phyloP scores from a whole-genome alignment of 1,140 invertebrate species.

The Cyclina sinensis region DNA sequence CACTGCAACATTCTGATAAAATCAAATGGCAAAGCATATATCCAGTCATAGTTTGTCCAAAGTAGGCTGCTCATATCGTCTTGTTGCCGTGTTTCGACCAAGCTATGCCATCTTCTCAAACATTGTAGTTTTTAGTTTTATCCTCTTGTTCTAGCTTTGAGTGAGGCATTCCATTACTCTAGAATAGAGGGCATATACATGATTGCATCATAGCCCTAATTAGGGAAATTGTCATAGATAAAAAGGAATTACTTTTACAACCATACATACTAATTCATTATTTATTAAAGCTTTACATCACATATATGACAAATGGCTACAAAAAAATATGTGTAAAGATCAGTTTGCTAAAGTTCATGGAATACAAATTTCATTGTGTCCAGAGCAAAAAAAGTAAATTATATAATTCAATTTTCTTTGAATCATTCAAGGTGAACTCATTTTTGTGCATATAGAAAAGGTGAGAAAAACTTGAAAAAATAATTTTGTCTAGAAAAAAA shows the following conservation, averaged over 20 bases:
- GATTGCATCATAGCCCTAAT: background rate
- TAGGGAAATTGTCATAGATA: background rate
- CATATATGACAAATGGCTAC: too few relatives aligned
- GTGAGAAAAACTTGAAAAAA: too few relatives aligned
- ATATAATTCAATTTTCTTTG: too few relatives aligned
- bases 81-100: constrained; percentile 58
- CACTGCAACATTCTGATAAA: background rate
- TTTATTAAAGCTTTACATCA: too few relatives aligned
- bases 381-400: too few relatives aligned
- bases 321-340: too few relatives aligned
- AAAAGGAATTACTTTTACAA: background rate
- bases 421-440: too few relatives aligned
- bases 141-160: constrained; percentile 53
- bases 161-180: constrained; percentile 66
- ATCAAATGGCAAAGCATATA: background rate
- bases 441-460: too few relatives aligned
- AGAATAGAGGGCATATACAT: background rate
- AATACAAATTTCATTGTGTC: too few relatives aligned
- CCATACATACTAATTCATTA: too few relatives aligned
- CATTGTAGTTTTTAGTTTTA: constrained; percentile 26
- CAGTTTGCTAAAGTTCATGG: too few relatives aligned
- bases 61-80: background rate
- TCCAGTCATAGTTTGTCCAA: constrained; percentile 6
- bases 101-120: constrained; percentile 12
- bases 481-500: too few relatives aligned